These are phyloP conservation scores for Amazona vittata DNA, from an alignment of 2,113 vertebrate species.

Conservation along the genomic window DNA sequence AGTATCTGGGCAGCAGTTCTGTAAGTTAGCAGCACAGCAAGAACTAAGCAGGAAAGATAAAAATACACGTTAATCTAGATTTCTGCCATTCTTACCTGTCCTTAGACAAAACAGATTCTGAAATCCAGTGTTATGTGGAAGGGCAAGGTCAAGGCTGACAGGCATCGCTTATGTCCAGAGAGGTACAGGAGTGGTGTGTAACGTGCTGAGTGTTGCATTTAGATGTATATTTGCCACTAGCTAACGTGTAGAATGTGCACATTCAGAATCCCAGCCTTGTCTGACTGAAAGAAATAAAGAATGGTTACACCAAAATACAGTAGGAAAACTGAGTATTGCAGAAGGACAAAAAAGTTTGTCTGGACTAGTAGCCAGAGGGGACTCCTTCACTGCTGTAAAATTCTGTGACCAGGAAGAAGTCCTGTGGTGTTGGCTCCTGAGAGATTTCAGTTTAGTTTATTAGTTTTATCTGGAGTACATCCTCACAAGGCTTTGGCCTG, in stretches of 20 bases:
- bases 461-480: background rate
- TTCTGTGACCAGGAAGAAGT: background rate
- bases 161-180: background rate
- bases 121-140: background rate
- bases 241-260: background rate
- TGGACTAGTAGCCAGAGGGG: background rate
- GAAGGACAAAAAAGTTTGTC: background rate
- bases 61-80: background rate
- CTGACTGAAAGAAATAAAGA: background rate
- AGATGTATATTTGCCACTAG: background rate
- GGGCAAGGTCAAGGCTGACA: background rate
- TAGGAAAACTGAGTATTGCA: background rate
- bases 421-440: background rate
- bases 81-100: background rate
- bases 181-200: background rate
- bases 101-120: background rate
- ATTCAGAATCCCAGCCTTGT: background rate
- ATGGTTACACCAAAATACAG: background rate
- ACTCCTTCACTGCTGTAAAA: background rate
- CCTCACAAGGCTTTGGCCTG: background rate
- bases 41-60: background rate
- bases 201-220: rapidly evolving
- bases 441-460: background rate
- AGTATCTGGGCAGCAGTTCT: background rate
- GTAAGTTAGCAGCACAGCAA: background rate